phyloP scores from a whole-genome alignment of 2,113 vertebrate genomes.

The Dicerorhinus sumatrensis region DNA sequence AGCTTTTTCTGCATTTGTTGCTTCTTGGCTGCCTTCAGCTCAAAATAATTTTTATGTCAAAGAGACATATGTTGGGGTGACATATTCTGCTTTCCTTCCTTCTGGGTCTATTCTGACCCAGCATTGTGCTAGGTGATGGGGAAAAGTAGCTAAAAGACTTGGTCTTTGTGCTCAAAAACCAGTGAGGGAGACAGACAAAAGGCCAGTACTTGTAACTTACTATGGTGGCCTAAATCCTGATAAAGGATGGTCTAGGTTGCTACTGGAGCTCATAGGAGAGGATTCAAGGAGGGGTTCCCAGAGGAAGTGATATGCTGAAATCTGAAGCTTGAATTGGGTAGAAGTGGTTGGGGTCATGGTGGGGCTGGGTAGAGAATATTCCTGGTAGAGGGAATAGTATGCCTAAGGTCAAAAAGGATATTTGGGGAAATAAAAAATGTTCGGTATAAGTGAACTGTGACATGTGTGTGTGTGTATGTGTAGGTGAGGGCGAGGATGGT shows the following conservation, averaged over 20 bases:
- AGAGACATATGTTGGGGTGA: neutral
- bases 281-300: neutral
- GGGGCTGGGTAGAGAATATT: neutral
- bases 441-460: neutral
- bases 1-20: neutral
- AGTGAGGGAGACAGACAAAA: neutral
- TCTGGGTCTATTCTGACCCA: too few relatives aligned
- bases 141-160: neutral
- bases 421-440: neutral
- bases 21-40: neutral
- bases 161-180: neutral
- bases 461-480: neutral
- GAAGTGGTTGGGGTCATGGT: neutral
- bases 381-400: neutral
- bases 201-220: neutral
- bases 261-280: neutral
- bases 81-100: neutral
- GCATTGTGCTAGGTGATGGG: neutral
- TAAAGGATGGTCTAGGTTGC: neutral
- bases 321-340: neutral
- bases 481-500: neutral
- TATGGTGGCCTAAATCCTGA: neutral
- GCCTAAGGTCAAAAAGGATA: neutral
- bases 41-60: neutral
- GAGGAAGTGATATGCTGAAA: neutral